Evolutionary conservation across 2,113 vertebrate species (phyloP), one percentile per base, ranked within the genome.

Genomic region (Donacobius atricapilla): DNA sequence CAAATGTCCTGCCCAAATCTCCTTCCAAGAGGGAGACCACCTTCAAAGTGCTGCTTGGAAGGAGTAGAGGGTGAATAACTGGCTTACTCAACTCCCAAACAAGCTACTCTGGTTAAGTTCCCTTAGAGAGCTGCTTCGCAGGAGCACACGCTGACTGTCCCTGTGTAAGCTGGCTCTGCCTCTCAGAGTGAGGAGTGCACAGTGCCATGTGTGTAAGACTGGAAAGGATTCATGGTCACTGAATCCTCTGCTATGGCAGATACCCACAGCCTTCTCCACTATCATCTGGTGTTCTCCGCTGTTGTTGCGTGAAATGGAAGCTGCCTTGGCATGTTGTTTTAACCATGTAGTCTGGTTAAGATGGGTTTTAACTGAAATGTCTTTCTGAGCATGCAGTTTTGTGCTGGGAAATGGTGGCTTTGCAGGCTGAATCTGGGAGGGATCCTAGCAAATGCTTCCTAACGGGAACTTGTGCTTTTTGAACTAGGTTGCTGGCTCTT

Each of bases 201-300:
- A 0, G 30, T 82, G 79, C 39, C 17, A 3, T 2, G n/a, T 65
- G 15, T 13, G 0, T 77, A 47, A 80, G 68, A 56, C 54, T 75
- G 64, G 80, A 47, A 83, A 40, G 91, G 86, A 54, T 82, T 92
- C 54, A 63, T 58, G 79, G 94, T 80, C 25, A 10, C 83, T 30
- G 76, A 89, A 89, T 94, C 86, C 76, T 97, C 86, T 95, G 90
- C 83, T 77, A 8, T 83, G 87, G 83, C 92, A 95, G 94, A 87
- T 54, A 35, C 4, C 90, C 83, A 69, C 93, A 90, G 91, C 86
- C 91, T 83, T 73, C 72, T 91, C 64, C 64, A 56, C 76, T 73
- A 4, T 15, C 35, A 35, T 53, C 86, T 95, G 72, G 86, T 88
- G 70, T 73, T 66, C 83, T 94, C 78, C 72, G 93, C 82, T 91